Percentiles rank a stretch among this genome's conserved stretches.
These are phyloP conservation scores for Clarias gariepinus DNA, from an alignment of 2,113 vertebrate genomes.

Conservation along the genomic window DNA sequence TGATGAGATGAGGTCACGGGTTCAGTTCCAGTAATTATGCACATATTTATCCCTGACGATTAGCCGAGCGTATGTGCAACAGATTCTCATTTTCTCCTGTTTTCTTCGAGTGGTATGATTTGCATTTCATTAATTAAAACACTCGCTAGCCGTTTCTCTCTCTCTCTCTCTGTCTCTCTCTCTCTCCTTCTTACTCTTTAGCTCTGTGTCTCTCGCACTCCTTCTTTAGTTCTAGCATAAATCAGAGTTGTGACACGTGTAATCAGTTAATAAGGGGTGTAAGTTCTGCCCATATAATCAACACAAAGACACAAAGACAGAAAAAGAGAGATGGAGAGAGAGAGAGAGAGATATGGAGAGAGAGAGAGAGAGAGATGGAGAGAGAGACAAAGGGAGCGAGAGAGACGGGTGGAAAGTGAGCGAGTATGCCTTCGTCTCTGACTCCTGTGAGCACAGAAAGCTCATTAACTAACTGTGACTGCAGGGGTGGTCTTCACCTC, in stretches of 20 bases:
- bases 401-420: not conserved
- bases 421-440: not conserved
- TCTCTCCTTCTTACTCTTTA: not conserved
- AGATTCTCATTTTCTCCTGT: not conserved
- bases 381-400: not conserved
- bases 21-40: not conserved
- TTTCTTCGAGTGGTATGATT: not conserved
- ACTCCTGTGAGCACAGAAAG: not conserved
- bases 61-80: not conserved
- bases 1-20: not conserved
- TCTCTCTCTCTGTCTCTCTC: not conserved
- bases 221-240: conserved; percentile 1
- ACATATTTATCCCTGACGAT: not conserved
- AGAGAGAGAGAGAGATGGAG: not conserved
- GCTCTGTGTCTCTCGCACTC: not conserved
- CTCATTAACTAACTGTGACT: conserved; percentile 47
- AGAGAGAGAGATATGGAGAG: not conserved
- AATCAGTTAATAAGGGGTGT: conserved; percentile 35
- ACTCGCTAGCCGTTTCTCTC: not conserved
- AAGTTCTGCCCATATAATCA: conserved; percentile 30
- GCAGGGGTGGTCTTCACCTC: conserved; percentile 54
- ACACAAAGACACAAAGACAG: not conserved
- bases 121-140: conserved; percentile 19
- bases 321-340: not conserved
- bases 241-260: conserved; percentile 34